phyloP scores from a whole-genome alignment of 2,888 invertebrate genomes.

The Lomographa bimaculata region DNA sequence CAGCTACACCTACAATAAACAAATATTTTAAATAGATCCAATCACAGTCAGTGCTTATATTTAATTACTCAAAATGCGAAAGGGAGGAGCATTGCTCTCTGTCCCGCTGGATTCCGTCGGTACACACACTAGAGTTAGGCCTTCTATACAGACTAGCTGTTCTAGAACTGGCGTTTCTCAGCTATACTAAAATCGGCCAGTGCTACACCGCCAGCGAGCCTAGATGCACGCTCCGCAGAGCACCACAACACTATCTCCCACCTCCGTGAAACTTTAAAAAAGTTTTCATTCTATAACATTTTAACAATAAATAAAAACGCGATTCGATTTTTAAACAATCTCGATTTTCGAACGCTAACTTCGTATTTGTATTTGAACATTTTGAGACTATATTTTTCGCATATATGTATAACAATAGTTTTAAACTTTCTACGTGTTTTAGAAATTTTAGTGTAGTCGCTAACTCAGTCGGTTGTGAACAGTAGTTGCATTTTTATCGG shows the following conservation, averaged over 20 bases:
- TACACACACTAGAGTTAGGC: constrained; percentile 27
- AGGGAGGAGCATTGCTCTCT: constrained; percentile 5
- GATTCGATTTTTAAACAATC: constrained; percentile 17
- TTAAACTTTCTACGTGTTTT: constrained; percentile 28
- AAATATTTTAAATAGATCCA: too few relatives aligned
- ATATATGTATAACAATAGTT: constrained; percentile 6
- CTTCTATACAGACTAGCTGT: constrained; percentile 42
- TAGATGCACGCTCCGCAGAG: constrained; percentile 54
- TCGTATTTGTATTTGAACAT: constrained; percentile 8
- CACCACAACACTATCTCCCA: constrained; percentile 12
- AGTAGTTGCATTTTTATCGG: constrained; percentile 43
- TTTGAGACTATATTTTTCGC: constrained; percentile 5
- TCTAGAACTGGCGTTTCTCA: constrained; percentile 70
- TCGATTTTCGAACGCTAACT: constrained; percentile 6
- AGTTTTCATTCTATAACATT: constrained; percentile 19
- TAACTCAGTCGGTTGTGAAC: constrained; percentile 59
- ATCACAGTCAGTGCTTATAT: too few relatives aligned
- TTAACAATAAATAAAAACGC: constrained; percentile 9
- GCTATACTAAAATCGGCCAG: constrained; percentile 43
- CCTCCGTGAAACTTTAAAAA: constrained; percentile 28
- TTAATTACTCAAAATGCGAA: too few relatives aligned
- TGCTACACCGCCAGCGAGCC: constrained; percentile 62
- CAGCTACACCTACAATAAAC: too few relatives aligned
- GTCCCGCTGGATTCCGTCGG: constrained; percentile 3
- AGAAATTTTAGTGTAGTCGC: constrained; percentile 42